Base-by-base conservation (phyloP, 2,113 vertebrate genomes). In the Phrynosoma blainvillii region DNA sequence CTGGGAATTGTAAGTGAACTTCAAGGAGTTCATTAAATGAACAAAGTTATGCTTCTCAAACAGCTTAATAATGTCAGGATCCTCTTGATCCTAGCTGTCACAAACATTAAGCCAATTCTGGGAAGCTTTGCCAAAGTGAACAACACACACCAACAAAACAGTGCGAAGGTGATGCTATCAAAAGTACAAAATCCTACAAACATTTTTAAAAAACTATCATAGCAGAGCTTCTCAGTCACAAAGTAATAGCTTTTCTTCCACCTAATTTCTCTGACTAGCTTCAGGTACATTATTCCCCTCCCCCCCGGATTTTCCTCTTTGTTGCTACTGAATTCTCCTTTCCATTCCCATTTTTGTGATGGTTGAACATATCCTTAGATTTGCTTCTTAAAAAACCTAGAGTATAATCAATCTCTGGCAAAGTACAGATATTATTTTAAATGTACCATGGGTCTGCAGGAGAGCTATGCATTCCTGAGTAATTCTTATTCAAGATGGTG, bases 221-320 rank as follows among this genome's bases (percentile, higher is more conserved):
- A 42, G 3, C 42, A 47, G 21, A 42, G 40, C 1, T 23, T 42
- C 40, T 76, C 9, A 47, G 75, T 47, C 40, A 77, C 21, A 42
- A 32, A 23, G n/a, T 13, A 70, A 70, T 27, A 4, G 83, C 81
- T 56, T 79, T 87, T 14, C 0, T 0, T 0, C 32, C 91, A 75
- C 75, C 11, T 9, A 0, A 0, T 25, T 65, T 87, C 32, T 4
- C 59, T 80, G 8, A 71, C 21, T 59, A 80, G 23, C 11, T 87
- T 30, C 20, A 42, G 30, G 76, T 20, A 25, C 88, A 88, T 6
- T 73, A 80, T 16, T 52, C 91, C 1, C 0, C n/a, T n/a, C 47
- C 47, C 47, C 65, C 18, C 1, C 9, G 7, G 8, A 13, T 32
- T 54, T 40, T 87, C 76, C 30, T 16, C 73, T 59, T 0, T 65